These are phyloP conservation scores for Anguilla rostrata DNA, from an alignment of 2,113 vertebrate genomes.

Conservation along the genomic window DNA sequence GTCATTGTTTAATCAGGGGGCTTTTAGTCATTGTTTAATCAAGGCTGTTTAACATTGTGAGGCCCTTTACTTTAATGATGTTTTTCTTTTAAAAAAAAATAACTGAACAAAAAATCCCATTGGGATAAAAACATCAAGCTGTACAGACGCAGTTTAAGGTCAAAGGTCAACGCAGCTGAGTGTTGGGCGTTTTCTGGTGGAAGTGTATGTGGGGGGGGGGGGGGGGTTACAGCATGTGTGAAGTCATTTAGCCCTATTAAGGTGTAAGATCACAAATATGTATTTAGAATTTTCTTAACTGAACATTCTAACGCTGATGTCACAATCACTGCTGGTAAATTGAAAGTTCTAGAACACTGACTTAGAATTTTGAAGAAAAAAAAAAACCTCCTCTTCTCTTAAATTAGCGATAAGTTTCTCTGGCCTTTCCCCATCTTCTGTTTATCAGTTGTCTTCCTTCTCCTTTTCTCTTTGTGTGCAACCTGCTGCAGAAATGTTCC, in stretches of 20 bases:
- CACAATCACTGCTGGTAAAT: too few relatives aligned
- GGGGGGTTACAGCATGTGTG: not conserved
- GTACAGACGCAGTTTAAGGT: constrained; percentile 45
- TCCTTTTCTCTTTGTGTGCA: not conserved
- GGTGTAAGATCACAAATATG: too few relatives aligned
- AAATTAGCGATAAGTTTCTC: too few relatives aligned
- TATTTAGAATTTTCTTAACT: too few relatives aligned
- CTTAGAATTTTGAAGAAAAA: too few relatives aligned
- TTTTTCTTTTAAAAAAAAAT: constrained; percentile 50
- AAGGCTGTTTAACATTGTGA: not conserved
- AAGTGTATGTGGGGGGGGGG: constrained; percentile 30
- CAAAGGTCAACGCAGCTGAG: constrained; percentile 65
- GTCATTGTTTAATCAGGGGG: not conserved
- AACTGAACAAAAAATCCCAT: constrained; percentile 66
- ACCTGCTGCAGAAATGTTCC: not conserved
- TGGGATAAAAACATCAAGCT: constrained; percentile 60
- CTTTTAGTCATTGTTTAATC: not conserved
- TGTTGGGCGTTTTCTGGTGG: constrained; percentile 26
- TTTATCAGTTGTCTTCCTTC: constrained; percentile 21
- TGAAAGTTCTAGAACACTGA: too few relatives aligned
- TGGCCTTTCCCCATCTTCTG: constrained; percentile 25
- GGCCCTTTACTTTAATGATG: not conserved
- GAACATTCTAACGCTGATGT: too few relatives aligned
- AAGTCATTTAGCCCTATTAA: not conserved
- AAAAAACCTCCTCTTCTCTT: too few relatives aligned